Conservation (phyloP, 2,113 vertebrate species). For the Hippoglossus stenolepis region DNA sequence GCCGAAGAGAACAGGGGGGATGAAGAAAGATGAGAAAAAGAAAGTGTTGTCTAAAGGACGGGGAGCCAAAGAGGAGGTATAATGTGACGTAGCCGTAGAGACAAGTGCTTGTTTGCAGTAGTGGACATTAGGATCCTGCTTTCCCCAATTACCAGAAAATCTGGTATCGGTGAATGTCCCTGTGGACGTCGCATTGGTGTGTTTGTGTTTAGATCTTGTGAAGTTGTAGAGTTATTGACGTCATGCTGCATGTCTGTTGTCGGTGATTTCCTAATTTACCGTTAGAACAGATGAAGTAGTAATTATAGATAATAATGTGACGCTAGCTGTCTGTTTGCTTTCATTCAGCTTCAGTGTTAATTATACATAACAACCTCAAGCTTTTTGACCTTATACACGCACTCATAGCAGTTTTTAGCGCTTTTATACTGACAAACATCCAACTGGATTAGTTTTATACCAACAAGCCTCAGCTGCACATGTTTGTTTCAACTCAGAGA, state of each 20-base stretch:
- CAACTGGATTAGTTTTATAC: constrained; percentile 49
- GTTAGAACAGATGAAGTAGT: not conserved
- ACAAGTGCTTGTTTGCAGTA: constrained; percentile 33
- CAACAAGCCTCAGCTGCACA: constrained; percentile 32
- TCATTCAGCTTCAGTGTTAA: constrained; percentile 25
- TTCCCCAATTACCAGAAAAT: not conserved
- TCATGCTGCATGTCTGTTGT: constrained; percentile 14
- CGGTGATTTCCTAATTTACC: not conserved
- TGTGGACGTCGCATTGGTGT: not conserved
- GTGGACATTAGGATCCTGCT: constrained; percentile 1
- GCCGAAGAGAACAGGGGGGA: constrained; percentile 30
- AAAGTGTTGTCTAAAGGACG: constrained; percentile 55
- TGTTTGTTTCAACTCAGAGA: constrained; percentile 17
- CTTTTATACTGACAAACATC: constrained; percentile 39
- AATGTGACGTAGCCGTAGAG: constrained; percentile 36
- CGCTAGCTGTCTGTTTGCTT: constrained; percentile 14
- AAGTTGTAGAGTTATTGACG: not conserved
- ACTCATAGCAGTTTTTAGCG: constrained; percentile 28
- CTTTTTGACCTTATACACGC: constrained; percentile 3
- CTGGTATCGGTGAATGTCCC: not conserved
- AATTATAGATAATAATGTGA: constrained; percentile 17
- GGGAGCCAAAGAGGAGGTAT: constrained; percentile 69
- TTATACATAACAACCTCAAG: constrained; percentile 14
- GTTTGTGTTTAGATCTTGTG: constrained; percentile 10
- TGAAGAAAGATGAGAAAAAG: constrained; percentile 53